Percentiles rank a stretch among this genome's conserved stretches.
phyloP scores from a whole-genome alignment of 1,140 invertebrate genomes.

The Tetraneura akinire region DNA sequence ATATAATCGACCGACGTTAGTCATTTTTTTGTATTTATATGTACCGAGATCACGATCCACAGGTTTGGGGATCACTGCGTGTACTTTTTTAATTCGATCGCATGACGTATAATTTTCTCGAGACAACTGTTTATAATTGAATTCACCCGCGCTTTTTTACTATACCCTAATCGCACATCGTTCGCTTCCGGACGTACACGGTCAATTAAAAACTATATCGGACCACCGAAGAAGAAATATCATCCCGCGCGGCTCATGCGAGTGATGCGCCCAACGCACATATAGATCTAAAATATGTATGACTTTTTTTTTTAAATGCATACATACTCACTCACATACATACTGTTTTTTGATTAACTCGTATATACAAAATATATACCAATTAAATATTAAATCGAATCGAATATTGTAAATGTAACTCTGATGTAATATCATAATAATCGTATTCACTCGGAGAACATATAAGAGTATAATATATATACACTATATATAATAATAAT shows the following conservation, averaged over 20 bases:
- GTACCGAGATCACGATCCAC: too few relatives aligned
- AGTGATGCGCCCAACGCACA: neutral
- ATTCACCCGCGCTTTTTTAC: slow-evolving; percentile 45
- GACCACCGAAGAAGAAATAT: slow-evolving; percentile 35
- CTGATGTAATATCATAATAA: too few relatives aligned
- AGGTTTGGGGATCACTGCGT: too few relatives aligned
- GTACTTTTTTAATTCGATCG: slow-evolving; percentile 22
- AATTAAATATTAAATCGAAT: slow-evolving; percentile 16
- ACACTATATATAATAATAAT: too few relatives aligned
- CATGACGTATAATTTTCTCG: neutral
- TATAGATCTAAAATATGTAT: neutral
- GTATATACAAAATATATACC: neutral
- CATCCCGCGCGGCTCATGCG: neutral
- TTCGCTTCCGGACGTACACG: slow-evolving; percentile 46
- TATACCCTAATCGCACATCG: neutral
- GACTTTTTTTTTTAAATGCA: slow-evolving; percentile 14
- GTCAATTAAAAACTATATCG: slow-evolving; percentile 45
- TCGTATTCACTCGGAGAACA: too few relatives aligned
- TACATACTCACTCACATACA: too few relatives aligned
- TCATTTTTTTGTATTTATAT: too few relatives aligned
- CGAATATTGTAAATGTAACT: too few relatives aligned
- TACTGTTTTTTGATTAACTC: neutral
- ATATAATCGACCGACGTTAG: too few relatives aligned
- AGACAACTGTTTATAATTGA: slow-evolving; percentile 26
- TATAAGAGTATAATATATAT: too few relatives aligned